phyloP scores from a whole-genome alignment of 2,888 invertebrate genomes.

The Drosophila bunnanda region DNA sequence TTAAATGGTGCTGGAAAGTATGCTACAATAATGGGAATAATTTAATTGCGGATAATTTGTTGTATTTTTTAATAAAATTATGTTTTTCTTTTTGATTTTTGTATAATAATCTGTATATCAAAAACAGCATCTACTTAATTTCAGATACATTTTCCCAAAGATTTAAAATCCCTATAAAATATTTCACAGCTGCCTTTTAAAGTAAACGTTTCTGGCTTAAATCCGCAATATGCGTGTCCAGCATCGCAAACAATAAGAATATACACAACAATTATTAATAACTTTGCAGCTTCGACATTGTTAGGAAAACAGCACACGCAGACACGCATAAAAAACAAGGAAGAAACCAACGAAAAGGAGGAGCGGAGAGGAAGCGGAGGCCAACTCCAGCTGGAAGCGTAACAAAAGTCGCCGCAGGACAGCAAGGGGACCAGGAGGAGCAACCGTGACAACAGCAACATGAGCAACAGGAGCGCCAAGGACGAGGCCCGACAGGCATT shows the following conservation, averaged over 20 bases:
- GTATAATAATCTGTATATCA: no score
- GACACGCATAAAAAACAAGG: constrained; percentile 16
- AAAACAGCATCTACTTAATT: no score
- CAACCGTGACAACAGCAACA: constrained; percentile 12
- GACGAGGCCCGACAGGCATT: constrained; percentile 66
- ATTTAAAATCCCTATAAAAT: not conserved
- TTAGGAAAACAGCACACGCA: constrained; percentile 24
- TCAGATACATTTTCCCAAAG: no score
- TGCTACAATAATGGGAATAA: no score
- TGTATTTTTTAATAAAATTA: no score
- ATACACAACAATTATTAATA: constrained; percentile 46
- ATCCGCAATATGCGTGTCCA: constrained; percentile 20
- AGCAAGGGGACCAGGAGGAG: constrained; percentile 4
- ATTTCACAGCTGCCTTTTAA: not conserved
- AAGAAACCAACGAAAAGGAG: not conserved
- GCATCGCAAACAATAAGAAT: constrained; percentile 14
- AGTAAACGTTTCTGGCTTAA: not conserved
- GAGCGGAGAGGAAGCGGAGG: not conserved
- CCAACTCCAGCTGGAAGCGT: constrained; percentile 24
- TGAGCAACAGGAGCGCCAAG: constrained; percentile 42
- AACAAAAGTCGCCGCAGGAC: constrained; percentile 21
- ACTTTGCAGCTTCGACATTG: constrained; percentile 47
- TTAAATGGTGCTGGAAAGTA: not conserved
- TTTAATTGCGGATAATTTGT: no score
- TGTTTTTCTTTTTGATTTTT: no score